phyloP scores from a whole-genome alignment of 2,888 invertebrate species.

The Leptinotarsa juncta region DNA sequence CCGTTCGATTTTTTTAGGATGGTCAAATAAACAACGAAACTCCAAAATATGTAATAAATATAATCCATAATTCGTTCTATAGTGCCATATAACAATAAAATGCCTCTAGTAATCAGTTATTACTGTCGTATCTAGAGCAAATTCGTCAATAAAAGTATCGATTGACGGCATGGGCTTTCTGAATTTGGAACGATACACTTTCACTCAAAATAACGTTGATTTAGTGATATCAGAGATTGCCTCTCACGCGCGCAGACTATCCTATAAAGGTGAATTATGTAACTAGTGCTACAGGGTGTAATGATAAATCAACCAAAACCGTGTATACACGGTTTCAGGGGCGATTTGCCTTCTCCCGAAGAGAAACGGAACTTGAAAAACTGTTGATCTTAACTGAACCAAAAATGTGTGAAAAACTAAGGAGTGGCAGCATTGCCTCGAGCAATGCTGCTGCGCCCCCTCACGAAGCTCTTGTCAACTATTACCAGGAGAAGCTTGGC shows the following conservation, averaged over 20 bases:
- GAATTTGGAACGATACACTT: constrained; percentile 11
- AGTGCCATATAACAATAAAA: constrained; percentile 7
- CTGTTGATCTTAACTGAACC: too few relatives aligned
- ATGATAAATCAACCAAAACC: neutral
- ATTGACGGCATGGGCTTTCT: neutral
- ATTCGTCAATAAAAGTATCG: neutral
- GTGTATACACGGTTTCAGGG: too few relatives aligned
- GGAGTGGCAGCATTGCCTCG: too few relatives aligned
- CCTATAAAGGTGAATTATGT: neutral
- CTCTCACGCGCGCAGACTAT: neutral
- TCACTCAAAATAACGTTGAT: constrained; percentile 4
- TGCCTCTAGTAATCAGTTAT: neutral
- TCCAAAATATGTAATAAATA: neutral
- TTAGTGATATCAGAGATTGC: neutral
- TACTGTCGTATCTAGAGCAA: neutral
- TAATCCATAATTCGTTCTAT: neutral
- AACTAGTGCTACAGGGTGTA: neutral
- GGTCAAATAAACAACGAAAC: neutral
- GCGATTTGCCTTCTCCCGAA: too few relatives aligned
- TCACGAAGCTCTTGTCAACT: too few relatives aligned
- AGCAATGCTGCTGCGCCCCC: too few relatives aligned
- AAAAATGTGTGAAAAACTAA: too few relatives aligned
- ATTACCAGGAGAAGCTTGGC: too few relatives aligned
- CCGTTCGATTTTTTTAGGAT: neutral
- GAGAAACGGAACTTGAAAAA: too few relatives aligned